Percentiles rank a stretch among this genome's conserved stretches.
These are phyloP conservation scores for Uropetala carovei DNA, from an alignment of 2,888 invertebrate species.

Conservation along the genomic window DNA sequence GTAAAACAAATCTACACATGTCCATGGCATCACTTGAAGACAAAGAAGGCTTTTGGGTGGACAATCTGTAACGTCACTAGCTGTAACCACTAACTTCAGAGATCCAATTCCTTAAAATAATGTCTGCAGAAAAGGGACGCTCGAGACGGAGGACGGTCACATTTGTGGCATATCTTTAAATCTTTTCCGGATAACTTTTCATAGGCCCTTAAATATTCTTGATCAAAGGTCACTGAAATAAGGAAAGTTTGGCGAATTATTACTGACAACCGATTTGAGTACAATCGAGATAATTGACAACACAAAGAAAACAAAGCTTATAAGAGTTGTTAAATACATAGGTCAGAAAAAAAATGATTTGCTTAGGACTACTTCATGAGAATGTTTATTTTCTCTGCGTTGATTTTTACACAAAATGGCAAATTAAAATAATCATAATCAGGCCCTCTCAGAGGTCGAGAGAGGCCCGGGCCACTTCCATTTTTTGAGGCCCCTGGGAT, in stretches of 20 bases:
- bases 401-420: too few relatives aligned
- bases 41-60: slow-evolving; percentile 52
- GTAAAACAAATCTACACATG: slow-evolving; percentile 37
- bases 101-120: slow-evolving; percentile 81
- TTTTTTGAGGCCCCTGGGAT: too few relatives aligned
- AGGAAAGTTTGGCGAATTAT: neutral
- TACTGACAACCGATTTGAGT: too few relatives aligned
- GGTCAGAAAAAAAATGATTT: too few relatives aligned
- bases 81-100: slow-evolving; percentile 67
- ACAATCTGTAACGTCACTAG: slow-evolving; percentile 24
- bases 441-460: too few relatives aligned
- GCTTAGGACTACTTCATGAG: too few relatives aligned
- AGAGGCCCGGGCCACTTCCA: too few relatives aligned
- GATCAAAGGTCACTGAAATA: slow-evolving; percentile 86
- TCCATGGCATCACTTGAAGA: slow-evolving; percentile 56
- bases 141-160: slow-evolving; percentile 88
- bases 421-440: too few relatives aligned
- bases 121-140: slow-evolving; percentile 90
- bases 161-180: slow-evolving; percentile 83
- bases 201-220: slow-evolving; percentile 90
- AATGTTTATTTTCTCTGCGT: too few relatives aligned
- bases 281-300: too few relatives aligned
- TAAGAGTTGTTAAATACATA: too few relatives aligned
- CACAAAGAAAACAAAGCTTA: too few relatives aligned
- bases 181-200: slow-evolving; percentile 84